Conservation (phyloP, 2,888 invertebrate genomes). For the Zele albiditarsus region DNA sequence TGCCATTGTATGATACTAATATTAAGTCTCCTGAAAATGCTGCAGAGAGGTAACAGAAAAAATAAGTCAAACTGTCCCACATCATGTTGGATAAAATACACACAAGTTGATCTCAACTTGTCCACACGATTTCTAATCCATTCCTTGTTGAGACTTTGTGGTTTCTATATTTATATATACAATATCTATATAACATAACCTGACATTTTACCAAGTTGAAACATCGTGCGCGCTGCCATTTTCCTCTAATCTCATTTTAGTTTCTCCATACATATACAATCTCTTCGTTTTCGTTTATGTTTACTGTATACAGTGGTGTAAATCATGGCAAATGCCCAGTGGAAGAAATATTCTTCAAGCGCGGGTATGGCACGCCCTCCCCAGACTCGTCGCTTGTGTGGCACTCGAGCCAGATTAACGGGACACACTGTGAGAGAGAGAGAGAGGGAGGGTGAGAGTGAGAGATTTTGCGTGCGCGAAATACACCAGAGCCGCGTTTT, state of each 20-base stretch:
- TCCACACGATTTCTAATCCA: constrained; percentile 48
- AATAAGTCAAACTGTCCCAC: constrained; percentile 31
- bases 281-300: constrained; percentile 24
- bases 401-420: constrained; percentile 42
- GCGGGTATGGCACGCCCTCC: constrained; percentile 22
- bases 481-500: constrained; percentile 53
- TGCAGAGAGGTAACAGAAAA: constrained; percentile 19
- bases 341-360: constrained; percentile 26
- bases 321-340: constrained; percentile 45
- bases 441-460: constrained; percentile 7
- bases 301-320: constrained; percentile 40
- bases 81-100: constrained; percentile 16
- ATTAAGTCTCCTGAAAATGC: neutral
- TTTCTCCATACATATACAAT: constrained; percentile 19
- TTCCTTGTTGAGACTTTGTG: constrained; percentile 40
- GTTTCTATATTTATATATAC: neutral
- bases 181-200: neutral
- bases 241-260: constrained; percentile 13
- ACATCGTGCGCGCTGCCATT: neutral
- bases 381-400: constrained; percentile 3
- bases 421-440: constrained; percentile 34
- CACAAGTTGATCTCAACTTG: constrained; percentile 21
- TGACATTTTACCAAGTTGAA: constrained; percentile 25
- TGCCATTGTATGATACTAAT: neutral
- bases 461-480: neutral